phyloP scores from a whole-genome alignment of 1,140 invertebrate genomes.

The Drosophila virilis region DNA sequence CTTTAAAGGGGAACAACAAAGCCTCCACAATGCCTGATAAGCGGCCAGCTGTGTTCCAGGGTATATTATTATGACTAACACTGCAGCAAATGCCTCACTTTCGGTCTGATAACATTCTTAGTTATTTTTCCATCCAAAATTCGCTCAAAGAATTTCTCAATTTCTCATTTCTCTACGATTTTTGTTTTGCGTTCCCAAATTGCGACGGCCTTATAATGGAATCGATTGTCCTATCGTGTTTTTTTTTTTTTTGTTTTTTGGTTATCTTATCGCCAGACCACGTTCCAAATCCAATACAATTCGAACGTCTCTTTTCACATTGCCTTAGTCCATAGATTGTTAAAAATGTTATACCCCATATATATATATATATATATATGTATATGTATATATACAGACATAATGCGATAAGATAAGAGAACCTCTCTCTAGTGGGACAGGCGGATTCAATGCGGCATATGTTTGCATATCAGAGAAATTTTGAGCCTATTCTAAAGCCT shows the following conservation, averaged over 20 bases:
- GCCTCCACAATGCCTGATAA: conserved; percentile 40
- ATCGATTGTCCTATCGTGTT: conserved; percentile 33
- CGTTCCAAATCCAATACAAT: conserved; percentile 46
- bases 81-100: conserved; percentile 26
- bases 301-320: conserved; percentile 15
- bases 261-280: conserved; percentile 45
- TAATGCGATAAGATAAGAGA: conserved; percentile 54
- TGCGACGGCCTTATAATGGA: conserved; percentile 28
- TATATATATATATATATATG: conserved; percentile 7
- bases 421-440: not conserved
- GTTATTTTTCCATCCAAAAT: conserved; percentile 1
- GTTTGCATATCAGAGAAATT: conserved; percentile 51
- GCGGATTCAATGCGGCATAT: conserved; percentile 54
- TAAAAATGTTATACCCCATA: conserved; percentile 6
- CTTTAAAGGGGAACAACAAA: conserved; percentile 13
- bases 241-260: conserved; percentile 1
- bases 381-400: not conserved
- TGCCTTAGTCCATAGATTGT: conserved; percentile 23
- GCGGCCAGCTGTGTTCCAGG: conserved; percentile 1
- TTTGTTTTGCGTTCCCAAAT: not conserved
- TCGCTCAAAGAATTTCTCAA: conserved; percentile 6
- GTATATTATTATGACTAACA: conserved; percentile 58
- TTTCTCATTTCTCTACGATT: not conserved
- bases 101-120: not conserved
- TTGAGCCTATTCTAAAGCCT: not conserved